Conservation (phyloP, 2,888 invertebrate genomes). For the Tridacna crocea region DNA sequence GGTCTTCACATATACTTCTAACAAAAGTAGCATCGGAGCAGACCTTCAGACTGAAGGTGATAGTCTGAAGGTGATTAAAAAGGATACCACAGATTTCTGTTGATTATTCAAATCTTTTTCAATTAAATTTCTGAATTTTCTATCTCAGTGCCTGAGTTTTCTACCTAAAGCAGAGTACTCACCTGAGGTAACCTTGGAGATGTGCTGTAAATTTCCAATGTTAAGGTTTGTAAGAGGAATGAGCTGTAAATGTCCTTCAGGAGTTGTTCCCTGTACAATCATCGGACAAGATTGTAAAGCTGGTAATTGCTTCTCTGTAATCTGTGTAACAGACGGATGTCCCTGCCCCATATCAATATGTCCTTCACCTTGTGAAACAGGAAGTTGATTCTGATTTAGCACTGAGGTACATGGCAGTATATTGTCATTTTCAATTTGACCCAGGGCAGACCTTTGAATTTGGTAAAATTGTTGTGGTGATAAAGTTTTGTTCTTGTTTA, state of each 20-base stretch:
- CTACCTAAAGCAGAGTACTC: no score
- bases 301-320: neutral
- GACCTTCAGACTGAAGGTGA: no score
- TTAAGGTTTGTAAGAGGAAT: slow-evolving; percentile 38
- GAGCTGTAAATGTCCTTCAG: slow-evolving; percentile 38
- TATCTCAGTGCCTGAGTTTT: no score
- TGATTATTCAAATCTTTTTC: no score
- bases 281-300: slow-evolving; percentile 36
- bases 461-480: slow-evolving; percentile 15
- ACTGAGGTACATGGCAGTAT: neutral
- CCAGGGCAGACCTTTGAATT: slow-evolving; percentile 10
- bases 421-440: neutral
- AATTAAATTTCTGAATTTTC: no score
- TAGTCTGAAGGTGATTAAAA: no score
- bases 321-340: neutral
- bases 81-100: no score
- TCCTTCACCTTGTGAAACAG: slow-evolving; percentile 1
- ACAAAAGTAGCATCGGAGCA: no score
- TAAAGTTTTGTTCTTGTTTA: slow-evolving; percentile 9
- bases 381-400: neutral
- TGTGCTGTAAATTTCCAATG: slow-evolving; percentile 20
- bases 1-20: no score
- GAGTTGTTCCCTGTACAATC: slow-evolving; percentile 34
- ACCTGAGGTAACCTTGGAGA: neutral
- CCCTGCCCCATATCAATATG: neutral